phyloP scores from a whole-genome alignment of 2,888 invertebrate species.

The Lasioglossum marginatum region DNA sequence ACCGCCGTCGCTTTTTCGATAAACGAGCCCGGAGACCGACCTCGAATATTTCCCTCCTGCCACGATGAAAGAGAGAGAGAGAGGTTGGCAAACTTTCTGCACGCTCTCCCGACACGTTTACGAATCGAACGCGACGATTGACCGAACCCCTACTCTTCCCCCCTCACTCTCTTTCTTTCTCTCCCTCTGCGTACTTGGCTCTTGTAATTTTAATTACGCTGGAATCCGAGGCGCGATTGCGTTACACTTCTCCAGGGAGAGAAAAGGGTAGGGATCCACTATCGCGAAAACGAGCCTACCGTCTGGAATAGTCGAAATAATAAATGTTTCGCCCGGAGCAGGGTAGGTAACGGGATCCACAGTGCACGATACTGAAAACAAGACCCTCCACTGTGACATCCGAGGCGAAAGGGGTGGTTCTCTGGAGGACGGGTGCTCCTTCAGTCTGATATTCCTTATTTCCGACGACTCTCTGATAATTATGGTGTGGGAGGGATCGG shows the following conservation, averaged over 20 bases:
- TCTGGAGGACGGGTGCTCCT: conserved; percentile 60
- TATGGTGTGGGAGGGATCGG: conserved; percentile 56
- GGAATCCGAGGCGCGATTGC: conserved; percentile 58
- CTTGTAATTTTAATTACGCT: conserved; percentile 57
- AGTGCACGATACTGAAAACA: conserved; percentile 59
- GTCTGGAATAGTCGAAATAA: conserved; percentile 71
- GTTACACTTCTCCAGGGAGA: conserved; percentile 32
- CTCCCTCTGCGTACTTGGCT: not conserved
- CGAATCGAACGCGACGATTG: conserved; percentile 44
- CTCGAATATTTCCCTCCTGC: conserved; percentile 30
- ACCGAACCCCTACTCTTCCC: conserved; percentile 19
- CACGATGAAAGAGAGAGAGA: not conserved
- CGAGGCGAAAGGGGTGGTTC: conserved; percentile 75
- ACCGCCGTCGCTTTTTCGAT: conserved; percentile 61
- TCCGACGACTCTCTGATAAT: conserved; percentile 60
- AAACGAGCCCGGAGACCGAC: conserved; percentile 42
- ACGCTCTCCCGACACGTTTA: conserved; percentile 23
- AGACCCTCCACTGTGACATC: conserved; percentile 74
- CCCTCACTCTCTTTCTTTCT: not conserved
- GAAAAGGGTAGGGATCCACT: not conserved
- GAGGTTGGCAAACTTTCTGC: not conserved
- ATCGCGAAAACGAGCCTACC: conserved; percentile 8
- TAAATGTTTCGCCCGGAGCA: conserved; percentile 50
- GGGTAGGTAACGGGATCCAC: conserved; percentile 69
- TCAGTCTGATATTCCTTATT: conserved; percentile 62